A percentile compares a stretch with the other conserved stretches of the same genome.
phyloP scores from a whole-genome alignment of 2,797 vertebrate species.

The Gambelia wislizenii region DNA sequence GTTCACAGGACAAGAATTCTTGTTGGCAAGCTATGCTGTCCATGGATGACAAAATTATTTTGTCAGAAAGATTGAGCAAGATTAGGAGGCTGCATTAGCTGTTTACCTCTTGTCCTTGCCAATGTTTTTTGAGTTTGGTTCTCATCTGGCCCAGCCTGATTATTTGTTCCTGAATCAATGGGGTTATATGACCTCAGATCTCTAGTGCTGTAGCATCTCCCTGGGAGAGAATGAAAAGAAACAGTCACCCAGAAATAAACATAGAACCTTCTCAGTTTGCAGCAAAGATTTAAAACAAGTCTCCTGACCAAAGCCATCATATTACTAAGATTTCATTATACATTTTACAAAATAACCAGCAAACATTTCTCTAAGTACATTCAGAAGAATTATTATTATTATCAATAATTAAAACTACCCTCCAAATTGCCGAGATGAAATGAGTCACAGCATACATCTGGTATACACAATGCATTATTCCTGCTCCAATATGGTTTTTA shows the following conservation, averaged over 20 bases:
- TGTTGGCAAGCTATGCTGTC: not conserved
- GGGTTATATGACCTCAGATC: not conserved
- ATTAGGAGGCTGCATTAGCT: not conserved
- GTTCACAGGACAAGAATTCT: not conserved
- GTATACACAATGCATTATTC: not conserved
- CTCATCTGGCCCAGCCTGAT: not conserved
- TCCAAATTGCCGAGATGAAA: not conserved
- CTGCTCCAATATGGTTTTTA: not conserved
- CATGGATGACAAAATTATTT: not conserved
- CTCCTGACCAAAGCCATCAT: not conserved
- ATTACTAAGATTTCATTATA: not conserved
- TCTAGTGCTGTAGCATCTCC: not conserved
- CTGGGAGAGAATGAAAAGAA: not conserved
- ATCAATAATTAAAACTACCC: constrained; percentile 12
- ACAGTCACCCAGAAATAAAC: not conserved
- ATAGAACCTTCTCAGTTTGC: no score
- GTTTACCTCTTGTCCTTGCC: not conserved
- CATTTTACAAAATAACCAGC: constrained; percentile 9
- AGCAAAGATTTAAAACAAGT: not conserved
- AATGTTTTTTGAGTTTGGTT: not conserved
- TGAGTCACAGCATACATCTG: not conserved
- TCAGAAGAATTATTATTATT: not conserved
- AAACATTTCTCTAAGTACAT: not conserved
- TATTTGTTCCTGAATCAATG: not conserved
- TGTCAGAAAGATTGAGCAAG: not conserved